Evolutionary conservation across 2,113 vertebrate genomes (phyloP).

Genomic region (Hyla sarda): DNA sequence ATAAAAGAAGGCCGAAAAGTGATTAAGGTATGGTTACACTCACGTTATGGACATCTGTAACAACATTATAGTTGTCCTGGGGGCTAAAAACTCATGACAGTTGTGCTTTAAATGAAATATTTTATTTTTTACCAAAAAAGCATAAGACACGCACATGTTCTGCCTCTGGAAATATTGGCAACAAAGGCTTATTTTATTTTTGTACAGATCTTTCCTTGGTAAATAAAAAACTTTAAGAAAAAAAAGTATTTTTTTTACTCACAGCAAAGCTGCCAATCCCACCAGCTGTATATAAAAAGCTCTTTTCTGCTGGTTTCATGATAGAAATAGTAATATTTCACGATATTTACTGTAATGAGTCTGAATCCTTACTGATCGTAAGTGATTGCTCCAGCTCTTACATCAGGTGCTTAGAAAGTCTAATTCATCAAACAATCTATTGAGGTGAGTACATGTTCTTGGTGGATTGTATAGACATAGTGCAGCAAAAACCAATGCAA

Average conservation of each 20-base stretch:
- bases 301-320: background rate
- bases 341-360: background rate
- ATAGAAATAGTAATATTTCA: background rate
- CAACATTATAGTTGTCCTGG: no score
- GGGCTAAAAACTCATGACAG: no score
- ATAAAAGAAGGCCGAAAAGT: no score
- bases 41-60: no score
- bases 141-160: conserved; percentile 11
- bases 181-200: conserved; percentile 9
- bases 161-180: conserved; percentile 10
- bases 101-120: background rate
- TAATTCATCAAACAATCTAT: background rate
- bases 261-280: background rate
- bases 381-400: background rate
- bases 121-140: background rate
- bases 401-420: background rate
- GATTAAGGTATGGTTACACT: no score
- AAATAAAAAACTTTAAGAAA: background rate
- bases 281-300: conserved; percentile 1
- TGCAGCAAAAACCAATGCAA: background rate
- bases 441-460: background rate
- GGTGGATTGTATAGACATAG: background rate
- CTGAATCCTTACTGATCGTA: background rate
- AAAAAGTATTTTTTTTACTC: background rate
- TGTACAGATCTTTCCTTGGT: background rate